phyloP scores from a whole-genome alignment of 2,797 vertebrate species.

The Sphenodon punctatus region DNA sequence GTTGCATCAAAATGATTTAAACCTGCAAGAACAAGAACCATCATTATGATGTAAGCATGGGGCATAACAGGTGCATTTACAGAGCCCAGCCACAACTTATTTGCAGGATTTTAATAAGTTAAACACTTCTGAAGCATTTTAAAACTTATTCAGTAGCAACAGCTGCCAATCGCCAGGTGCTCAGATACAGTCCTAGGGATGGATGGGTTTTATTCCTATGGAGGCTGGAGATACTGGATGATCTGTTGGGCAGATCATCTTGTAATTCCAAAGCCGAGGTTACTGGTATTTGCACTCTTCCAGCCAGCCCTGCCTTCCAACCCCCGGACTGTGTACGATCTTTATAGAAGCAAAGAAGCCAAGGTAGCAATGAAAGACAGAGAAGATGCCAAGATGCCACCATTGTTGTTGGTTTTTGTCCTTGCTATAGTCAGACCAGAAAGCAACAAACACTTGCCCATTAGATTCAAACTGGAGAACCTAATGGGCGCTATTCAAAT shows the following conservation, averaged over 20 bases:
- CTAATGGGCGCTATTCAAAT: background rate
- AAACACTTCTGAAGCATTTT: background rate
- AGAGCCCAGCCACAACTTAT: too few species aligned
- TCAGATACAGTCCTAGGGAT: background rate
- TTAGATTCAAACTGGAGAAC: background rate
- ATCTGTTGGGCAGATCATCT: too few species aligned
- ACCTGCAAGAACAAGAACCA: slow-evolving; percentile 40
- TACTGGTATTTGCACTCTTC: background rate
- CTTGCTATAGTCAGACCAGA: background rate
- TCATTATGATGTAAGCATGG: background rate
- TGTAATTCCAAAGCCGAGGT: background rate
- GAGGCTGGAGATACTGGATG: background rate
- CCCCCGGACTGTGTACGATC: background rate
- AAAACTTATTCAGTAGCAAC: background rate
- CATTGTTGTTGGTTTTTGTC: fast-evolving
- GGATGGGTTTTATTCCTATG: background rate
- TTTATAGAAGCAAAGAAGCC: background rate
- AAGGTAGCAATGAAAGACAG: fast-evolving
- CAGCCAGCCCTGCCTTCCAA: background rate
- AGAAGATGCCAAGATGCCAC: background rate
- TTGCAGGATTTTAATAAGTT: background rate
- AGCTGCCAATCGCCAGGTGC: too few species aligned
- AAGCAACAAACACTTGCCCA: background rate
- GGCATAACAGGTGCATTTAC: background rate
- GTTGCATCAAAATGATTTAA: slow-evolving; percentile 48